phyloP scores from a whole-genome alignment of 2,113 vertebrate genomes.

The Leuciscus idus region DNA sequence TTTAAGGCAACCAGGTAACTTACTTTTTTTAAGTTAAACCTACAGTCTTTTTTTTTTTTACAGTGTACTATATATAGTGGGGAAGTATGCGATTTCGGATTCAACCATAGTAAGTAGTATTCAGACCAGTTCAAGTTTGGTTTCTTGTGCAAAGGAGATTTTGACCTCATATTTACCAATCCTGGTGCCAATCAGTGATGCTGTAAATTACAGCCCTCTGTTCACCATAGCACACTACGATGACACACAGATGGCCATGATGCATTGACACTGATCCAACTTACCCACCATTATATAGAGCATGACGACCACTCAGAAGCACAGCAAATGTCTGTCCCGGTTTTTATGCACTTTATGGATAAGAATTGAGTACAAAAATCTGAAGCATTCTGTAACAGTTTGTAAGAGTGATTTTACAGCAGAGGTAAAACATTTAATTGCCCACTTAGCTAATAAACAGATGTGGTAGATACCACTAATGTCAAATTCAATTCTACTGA shows the following conservation, averaged over 20 bases:
- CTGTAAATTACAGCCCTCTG: slow-evolving; percentile 14
- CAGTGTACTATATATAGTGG: too few species aligned
- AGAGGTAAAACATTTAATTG: not conserved
- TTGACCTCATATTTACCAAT: not conserved
- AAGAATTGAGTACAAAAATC: not conserved
- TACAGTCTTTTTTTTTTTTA: too few species aligned
- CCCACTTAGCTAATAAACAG: not conserved
- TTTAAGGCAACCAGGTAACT: too few species aligned
- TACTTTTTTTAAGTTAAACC: too few species aligned
- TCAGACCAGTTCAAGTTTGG: not conserved
- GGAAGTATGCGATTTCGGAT: too few species aligned
- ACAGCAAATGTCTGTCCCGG: not conserved
- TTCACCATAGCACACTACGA: slow-evolving; percentile 13
- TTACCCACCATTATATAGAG: slow-evolving; percentile 15
- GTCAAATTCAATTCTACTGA: not conserved
- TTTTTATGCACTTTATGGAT: not conserved
- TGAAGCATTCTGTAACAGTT: not conserved
- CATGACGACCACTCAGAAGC: not conserved
- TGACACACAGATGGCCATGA: slow-evolving; percentile 34
- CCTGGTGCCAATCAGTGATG: not conserved
- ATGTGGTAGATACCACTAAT: not conserved
- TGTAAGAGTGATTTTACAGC: not conserved
- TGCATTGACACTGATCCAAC: slow-evolving; percentile 32
- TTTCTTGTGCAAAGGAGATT: not conserved
- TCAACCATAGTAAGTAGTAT: not conserved